Conservation (phyloP, 2,113 vertebrate genomes). For the Poecilia latipinna region DNA sequence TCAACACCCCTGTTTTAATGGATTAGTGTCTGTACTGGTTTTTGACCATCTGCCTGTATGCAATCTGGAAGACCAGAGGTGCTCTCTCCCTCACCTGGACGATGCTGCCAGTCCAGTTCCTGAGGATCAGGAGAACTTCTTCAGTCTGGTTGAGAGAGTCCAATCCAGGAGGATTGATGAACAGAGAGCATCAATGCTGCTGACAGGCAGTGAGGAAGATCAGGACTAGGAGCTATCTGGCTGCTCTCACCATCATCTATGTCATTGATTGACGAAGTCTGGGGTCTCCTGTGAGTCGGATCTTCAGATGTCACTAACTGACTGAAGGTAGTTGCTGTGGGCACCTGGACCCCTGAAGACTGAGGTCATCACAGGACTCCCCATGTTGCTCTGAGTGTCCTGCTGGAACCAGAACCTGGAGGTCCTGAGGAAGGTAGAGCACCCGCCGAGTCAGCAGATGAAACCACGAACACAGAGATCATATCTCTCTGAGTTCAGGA, state of each 20-base stretch:
- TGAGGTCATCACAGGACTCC: background rate
- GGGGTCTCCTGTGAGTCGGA: background rate
- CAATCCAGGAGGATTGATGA: slow-evolving; percentile 61
- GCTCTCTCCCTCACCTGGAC: slow-evolving; percentile 42
- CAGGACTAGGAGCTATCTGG: background rate
- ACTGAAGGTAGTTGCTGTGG: background rate
- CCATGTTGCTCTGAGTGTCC: background rate
- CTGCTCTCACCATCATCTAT: background rate
- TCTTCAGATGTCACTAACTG: background rate
- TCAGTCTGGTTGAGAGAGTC: slow-evolving; percentile 51
- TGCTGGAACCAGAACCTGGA: background rate
- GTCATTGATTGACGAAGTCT: slow-evolving; percentile 23
- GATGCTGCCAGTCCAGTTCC: slow-evolving; percentile 14
- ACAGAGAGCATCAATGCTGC: slow-evolving; percentile 44
- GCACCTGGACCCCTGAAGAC: background rate
- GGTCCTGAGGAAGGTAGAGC: background rate
- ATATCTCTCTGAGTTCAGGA: too few species aligned
- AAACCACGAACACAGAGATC: background rate
- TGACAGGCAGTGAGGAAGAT: slow-evolving; percentile 1
- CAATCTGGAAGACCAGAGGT: slow-evolving; percentile 62
- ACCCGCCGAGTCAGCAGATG: background rate
- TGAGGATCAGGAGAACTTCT: slow-evolving; percentile 55
- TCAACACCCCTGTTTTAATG: too few species aligned
- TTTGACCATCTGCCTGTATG: background rate
- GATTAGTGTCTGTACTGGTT: background rate